These are phyloP conservation scores for Gymnocypris eckloni DNA, from an alignment of 2,797 vertebrate genomes.

Conservation along the genomic window DNA sequence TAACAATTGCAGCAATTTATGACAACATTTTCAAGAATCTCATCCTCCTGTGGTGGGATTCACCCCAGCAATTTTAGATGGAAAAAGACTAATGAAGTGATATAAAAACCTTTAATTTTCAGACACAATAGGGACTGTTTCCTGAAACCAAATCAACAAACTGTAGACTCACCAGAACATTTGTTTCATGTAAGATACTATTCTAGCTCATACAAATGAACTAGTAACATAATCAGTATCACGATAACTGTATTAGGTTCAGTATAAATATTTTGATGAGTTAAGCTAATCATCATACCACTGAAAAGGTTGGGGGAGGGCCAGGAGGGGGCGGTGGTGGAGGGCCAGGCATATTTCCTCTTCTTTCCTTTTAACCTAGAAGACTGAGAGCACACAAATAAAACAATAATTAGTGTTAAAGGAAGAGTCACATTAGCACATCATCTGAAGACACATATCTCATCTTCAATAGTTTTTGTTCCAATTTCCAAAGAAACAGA, in stretches of 20 bases:
- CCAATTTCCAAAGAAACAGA: background rate
- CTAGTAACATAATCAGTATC: background rate
- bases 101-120: background rate
- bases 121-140: background rate
- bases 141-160: background rate
- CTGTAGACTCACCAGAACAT: background rate
- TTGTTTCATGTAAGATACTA: background rate
- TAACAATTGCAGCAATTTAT: too few relatives aligned
- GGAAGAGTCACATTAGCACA: background rate
- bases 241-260: background rate
- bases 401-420: background rate
- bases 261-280: background rate
- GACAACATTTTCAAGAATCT: too few relatives aligned
- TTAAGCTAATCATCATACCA: slow-evolving; percentile 75
- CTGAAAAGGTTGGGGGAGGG: slow-evolving; percentile 85
- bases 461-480: background rate
- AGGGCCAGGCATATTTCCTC: slow-evolving; percentile 87
- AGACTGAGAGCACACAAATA: slow-evolving; percentile 1
- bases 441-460: background rate
- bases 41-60: background rate
- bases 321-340: slow-evolving; percentile 88
- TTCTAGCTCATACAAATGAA: background rate
- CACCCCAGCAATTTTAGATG: background rate
- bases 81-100: background rate
- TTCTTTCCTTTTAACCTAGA: slow-evolving; percentile 54